Percentiles rank a stretch among this genome's conserved stretches.
These are phyloP conservation scores for Ectropis grisescens DNA, from an alignment of 1,140 invertebrate species.

Conservation along the genomic window DNA sequence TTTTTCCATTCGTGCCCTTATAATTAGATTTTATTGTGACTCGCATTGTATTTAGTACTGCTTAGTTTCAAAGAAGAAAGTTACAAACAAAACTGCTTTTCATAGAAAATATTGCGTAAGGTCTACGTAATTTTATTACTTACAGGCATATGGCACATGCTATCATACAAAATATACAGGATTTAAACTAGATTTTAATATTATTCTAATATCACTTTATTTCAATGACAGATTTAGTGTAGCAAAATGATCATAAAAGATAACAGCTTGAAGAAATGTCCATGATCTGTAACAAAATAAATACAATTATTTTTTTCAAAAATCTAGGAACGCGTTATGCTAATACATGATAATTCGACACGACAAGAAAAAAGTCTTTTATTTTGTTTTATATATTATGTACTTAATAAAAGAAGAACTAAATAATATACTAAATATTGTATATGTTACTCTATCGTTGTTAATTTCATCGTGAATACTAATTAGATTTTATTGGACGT, in stretches of 20 bases:
- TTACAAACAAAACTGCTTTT: slow-evolving; percentile 35
- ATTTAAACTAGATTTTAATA: slow-evolving; percentile 42
- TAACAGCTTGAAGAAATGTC: slow-evolving; percentile 28
- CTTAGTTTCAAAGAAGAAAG: slow-evolving; percentile 36
- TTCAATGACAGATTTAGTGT: slow-evolving; percentile 55
- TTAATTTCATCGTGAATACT: too few relatives aligned
- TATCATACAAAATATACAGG: slow-evolving; percentile 68
- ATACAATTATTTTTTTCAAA: slow-evolving; percentile 6
- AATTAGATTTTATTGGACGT: too few relatives aligned
- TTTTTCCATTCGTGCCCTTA: slow-evolving; percentile 51
- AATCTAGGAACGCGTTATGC: too few relatives aligned
- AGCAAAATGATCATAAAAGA: slow-evolving; percentile 28
- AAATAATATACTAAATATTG: too few relatives aligned
- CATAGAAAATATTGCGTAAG: slow-evolving; percentile 55
- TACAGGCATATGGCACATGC: slow-evolving; percentile 62
- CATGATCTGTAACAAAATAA: slow-evolving; percentile 29
- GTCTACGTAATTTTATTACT: slow-evolving; percentile 46
- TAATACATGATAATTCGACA: too few relatives aligned
- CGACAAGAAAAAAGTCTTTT: too few relatives aligned
- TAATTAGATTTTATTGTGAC: slow-evolving; percentile 59
- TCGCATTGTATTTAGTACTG: slow-evolving; percentile 31
- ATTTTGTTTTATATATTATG: too few relatives aligned
- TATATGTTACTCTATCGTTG: too few relatives aligned
- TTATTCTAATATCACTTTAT: slow-evolving; percentile 65
- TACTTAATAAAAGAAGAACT: too few relatives aligned